phyloP scores from a whole-genome alignment of 2,888 invertebrate genomes.

The Tetragonisca angustula region DNA sequence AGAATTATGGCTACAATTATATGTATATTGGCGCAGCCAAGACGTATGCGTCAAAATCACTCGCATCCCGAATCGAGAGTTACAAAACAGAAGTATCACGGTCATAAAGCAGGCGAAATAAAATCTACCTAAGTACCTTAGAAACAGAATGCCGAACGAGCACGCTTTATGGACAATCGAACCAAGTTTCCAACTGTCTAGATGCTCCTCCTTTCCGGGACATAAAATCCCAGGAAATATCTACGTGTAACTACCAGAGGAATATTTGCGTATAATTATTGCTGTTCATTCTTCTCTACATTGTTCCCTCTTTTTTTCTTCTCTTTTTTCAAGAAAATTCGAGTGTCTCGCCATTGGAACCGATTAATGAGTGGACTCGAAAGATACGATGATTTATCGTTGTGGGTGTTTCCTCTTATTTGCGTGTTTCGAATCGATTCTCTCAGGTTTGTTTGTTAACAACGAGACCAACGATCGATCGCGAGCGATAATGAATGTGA shows the following conservation, averaged over 20 bases:
- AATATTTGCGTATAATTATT: constrained; percentile 18
- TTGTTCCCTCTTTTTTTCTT: not conserved
- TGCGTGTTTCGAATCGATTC: not conserved
- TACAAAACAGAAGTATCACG: constrained; percentile 62
- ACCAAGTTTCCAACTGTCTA: constrained; percentile 76
- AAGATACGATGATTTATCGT: not conserved
- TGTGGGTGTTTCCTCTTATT: not conserved
- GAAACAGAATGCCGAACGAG: constrained; percentile 76
- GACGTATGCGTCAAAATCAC: constrained; percentile 55
- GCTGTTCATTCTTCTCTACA: constrained; percentile 12
- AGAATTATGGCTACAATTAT: not conserved
- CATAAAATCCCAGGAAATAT: constrained; percentile 71
- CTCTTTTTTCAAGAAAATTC: not conserved
- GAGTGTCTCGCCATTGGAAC: not conserved
- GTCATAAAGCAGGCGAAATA: constrained; percentile 74
- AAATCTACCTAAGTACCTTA: constrained; percentile 73
- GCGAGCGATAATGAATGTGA: constrained; percentile 66
- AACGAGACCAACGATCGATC: constrained; percentile 30
- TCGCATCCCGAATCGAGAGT: constrained; percentile 45
- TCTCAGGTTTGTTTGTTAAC: constrained; percentile 41
- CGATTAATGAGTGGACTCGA: not conserved
- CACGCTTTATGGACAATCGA: constrained; percentile 76
- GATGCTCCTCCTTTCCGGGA: constrained; percentile 73
- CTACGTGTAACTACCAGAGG: constrained; percentile 22
- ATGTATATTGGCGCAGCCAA: not conserved